Percentiles rank a stretch among this genome's conserved stretches.
phyloP scores from a whole-genome alignment of 2,797 vertebrate genomes.

The Loris lydekkerianus region DNA sequence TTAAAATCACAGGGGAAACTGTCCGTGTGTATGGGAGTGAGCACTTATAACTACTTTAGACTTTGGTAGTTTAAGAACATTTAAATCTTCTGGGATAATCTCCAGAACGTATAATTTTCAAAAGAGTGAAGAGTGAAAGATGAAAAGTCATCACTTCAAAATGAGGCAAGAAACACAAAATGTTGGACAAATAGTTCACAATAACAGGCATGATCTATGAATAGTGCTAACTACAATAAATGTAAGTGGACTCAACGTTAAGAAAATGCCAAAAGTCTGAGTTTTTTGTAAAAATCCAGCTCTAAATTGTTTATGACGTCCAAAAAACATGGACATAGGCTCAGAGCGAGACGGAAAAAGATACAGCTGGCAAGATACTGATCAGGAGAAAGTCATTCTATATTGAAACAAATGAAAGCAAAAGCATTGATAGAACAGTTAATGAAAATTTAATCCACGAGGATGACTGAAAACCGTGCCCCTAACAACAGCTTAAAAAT shows the following conservation, averaged over 20 bases:
- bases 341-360: background rate
- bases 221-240: too few relatives aligned
- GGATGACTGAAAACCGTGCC: background rate
- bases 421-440: background rate
- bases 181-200: background rate
- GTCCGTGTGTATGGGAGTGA: too few relatives aligned
- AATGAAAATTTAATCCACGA: background rate
- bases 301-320: too few relatives aligned
- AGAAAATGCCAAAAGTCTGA: background rate
- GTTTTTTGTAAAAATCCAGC: background rate
- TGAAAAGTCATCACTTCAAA: background rate
- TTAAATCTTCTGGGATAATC: background rate
- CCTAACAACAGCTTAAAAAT: background rate
- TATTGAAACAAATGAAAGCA: background rate
- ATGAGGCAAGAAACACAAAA: background rate
- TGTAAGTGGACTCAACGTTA: background rate
- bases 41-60: too few relatives aligned
- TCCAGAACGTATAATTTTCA: background rate
- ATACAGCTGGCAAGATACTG: too few relatives aligned
- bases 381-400: accelerated
- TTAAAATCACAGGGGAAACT: background rate
- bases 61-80: background rate
- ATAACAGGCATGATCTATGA: background rate
- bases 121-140: too few relatives aligned
- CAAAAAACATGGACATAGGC: accelerated